Conservation (phyloP, 2,797 vertebrate species). For the Eleutherodactylus coqui region DNA sequence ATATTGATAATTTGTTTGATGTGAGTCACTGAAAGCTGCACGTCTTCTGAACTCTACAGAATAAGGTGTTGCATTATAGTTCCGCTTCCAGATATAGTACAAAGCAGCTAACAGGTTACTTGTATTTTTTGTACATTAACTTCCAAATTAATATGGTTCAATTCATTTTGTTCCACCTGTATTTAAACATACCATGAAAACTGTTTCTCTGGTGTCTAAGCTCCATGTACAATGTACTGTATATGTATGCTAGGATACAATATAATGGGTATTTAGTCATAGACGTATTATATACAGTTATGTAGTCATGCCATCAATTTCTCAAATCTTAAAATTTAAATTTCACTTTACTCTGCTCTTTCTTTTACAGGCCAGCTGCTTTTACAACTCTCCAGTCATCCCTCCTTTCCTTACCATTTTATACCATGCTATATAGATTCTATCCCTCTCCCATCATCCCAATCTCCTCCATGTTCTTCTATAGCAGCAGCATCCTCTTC, state of each 20-base stretch:
- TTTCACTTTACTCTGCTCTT: too few species aligned
- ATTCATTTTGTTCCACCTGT: neutral
- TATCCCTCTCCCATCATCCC: too few species aligned
- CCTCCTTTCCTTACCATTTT: too few species aligned
- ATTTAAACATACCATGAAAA: neutral
- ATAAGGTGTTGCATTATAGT: neutral
- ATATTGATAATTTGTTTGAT: constrained; percentile 96
- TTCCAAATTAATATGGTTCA: neutral
- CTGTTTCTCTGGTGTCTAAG: neutral
- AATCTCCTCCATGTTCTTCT: too few species aligned
- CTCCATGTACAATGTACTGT: neutral
- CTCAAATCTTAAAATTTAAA: too few species aligned
- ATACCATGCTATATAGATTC: too few species aligned
- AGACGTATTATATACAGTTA: too few species aligned
- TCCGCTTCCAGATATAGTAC: neutral
- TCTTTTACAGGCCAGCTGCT: too few species aligned
- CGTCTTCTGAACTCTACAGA: constrained; percentile 85
- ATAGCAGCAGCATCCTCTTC: too few species aligned
- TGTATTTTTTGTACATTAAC: neutral
- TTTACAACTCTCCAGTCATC: too few species aligned
- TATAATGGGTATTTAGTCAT: neutral
- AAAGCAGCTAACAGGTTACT: neutral
- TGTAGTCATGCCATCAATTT: too few species aligned
- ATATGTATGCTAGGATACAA: too few species aligned
- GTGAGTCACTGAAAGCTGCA: constrained; percentile 87